Percentiles rank a stretch among this genome's conserved stretches.
These are phyloP conservation scores for Syngnathus floridae DNA, from an alignment of 2,113 vertebrate genomes.

Conservation along the genomic window DNA sequence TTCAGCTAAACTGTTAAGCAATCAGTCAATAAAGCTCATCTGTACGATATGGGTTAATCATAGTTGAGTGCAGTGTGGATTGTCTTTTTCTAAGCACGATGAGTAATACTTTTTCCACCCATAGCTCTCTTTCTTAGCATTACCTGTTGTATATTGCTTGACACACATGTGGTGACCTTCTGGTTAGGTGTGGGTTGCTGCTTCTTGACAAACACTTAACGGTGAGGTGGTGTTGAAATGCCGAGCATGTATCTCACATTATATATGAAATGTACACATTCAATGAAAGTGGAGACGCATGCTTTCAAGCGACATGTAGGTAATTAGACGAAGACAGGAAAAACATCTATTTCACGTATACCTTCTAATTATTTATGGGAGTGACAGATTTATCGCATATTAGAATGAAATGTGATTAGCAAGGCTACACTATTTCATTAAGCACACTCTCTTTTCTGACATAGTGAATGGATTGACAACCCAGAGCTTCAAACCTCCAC, in stretches of 20 bases:
- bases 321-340: conserved; percentile 8
- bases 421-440: conserved; percentile 30
- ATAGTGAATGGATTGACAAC: conserved; percentile 44
- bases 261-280: not conserved
- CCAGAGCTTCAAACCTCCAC: conserved; percentile 46
- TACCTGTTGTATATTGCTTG: not conserved
- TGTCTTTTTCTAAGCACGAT: not conserved
- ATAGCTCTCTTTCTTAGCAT: not conserved
- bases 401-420: conserved; percentile 32
- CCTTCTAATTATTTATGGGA: conserved; percentile 35
- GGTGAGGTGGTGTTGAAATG: not conserved
- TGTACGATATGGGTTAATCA: not conserved
- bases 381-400: conserved; percentile 33
- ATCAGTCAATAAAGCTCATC: not conserved
- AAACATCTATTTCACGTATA: conserved; percentile 28
- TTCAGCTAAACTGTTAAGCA: not conserved
- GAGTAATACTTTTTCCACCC: not conserved
- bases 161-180: not conserved
- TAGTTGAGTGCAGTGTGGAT: not conserved
- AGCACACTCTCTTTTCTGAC: conserved; percentile 25
- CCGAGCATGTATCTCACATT: not conserved
- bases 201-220: not conserved
- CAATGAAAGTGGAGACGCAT: not conserved
- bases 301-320: conserved; percentile 14
- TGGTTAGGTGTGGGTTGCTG: not conserved